Conservation (phyloP, 2,797 vertebrate genomes). For the Numenius phaeopus region DNA sequence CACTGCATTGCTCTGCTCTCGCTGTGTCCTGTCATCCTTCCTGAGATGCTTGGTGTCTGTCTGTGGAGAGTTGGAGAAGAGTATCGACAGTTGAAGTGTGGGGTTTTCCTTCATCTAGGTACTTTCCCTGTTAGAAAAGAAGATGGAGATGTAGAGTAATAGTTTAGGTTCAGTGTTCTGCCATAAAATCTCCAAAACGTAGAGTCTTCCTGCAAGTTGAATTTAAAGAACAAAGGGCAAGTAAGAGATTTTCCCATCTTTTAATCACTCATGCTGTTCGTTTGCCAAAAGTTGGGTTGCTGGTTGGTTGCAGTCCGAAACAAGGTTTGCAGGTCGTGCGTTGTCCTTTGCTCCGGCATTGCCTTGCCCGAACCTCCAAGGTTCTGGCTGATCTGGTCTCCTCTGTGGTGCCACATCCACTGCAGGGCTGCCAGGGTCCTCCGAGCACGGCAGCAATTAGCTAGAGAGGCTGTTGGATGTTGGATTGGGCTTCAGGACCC, state of each 20-base stretch:
- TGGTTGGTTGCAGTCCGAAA: not conserved
- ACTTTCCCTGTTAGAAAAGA: not conserved
- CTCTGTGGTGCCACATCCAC: not conserved
- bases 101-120: not conserved
- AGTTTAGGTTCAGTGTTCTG: not conserved
- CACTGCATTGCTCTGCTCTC: not conserved
- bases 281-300: not conserved
- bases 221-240: not conserved
- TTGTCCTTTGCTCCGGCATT: not conserved
- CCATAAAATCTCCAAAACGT: not conserved
- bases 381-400: not conserved
- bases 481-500: not conserved
- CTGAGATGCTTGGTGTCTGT: not conserved
- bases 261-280: not conserved
- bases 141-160: not conserved
- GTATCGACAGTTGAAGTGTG: accelerated
- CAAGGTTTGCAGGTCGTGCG: accelerated
- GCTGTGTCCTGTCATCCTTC: not conserved
- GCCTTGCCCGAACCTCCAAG: accelerated
- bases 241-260: not conserved
- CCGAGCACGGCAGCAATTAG: accelerated
- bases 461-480: not conserved
- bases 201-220: not conserved
- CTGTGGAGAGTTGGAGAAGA: not conserved
- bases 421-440: not conserved